phyloP scores from a whole-genome alignment of 1,140 invertebrate species.

The Calycopis cecrops region DNA sequence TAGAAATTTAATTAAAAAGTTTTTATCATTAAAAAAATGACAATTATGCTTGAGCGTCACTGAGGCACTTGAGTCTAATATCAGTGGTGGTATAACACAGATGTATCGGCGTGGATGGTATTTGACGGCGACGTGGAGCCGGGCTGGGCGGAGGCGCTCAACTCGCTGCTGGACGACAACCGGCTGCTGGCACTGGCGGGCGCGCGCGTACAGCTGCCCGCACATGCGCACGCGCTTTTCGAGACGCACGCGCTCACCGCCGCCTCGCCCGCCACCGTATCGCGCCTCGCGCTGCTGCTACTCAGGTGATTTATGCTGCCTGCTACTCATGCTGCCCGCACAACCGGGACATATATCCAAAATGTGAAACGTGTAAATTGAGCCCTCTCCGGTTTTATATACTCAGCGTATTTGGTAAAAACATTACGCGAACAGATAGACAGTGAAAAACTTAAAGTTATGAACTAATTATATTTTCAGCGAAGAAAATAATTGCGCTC shows the following conservation, averaged over 20 bases:
- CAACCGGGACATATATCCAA: too few species aligned
- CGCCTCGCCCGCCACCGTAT: conserved; percentile 98
- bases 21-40: too few species aligned
- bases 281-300: conserved; percentile 96
- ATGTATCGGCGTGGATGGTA: conserved; percentile 90
- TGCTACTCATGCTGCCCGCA: neutral
- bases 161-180: conserved; percentile 97
- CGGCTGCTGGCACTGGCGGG: conserved; percentile 95
- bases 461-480: conserved; percentile 31
- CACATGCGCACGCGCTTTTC: conserved; percentile 94
- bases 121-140: conserved; percentile 99
- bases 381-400: too few species aligned
- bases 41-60: too few species aligned
- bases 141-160: conserved; percentile 98
- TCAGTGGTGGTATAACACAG: conserved; percentile 31
- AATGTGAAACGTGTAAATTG: too few species aligned
- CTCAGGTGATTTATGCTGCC: conserved; percentile 77
- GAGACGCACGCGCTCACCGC: conserved; percentile 95
- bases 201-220: conserved; percentile 95
- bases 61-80: too few species aligned
- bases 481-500: conserved; percentile 43
- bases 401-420: too few species aligned
- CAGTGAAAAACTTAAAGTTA: neutral
- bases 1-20: too few species aligned
- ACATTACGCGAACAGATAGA: too few species aligned